Conservation (phyloP, 2,888 invertebrate species). For the Seira sanloemensis region DNA sequence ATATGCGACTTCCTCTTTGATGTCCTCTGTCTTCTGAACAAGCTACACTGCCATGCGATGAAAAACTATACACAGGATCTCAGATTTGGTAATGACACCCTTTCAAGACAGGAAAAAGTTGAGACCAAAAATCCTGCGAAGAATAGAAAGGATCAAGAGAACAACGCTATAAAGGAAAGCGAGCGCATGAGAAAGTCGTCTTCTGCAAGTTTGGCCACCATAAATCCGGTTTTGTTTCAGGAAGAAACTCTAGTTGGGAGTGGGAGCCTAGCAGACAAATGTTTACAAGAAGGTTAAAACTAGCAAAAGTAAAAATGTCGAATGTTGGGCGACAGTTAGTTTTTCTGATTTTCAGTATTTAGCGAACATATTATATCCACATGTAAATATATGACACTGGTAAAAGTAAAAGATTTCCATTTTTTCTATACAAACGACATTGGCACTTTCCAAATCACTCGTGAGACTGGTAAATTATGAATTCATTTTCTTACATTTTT, state of each 20-base stretch:
- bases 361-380: too few relatives aligned
- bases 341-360: too few relatives aligned
- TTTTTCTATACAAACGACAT: too few relatives aligned
- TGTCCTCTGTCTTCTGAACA: slow-evolving; percentile 63
- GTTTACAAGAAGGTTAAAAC: too few relatives aligned
- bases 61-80: slow-evolving; percentile 46
- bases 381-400: too few relatives aligned
- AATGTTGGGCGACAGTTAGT: too few relatives aligned
- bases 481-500: too few relatives aligned
- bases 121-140: not conserved
- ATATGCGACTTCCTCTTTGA: slow-evolving; percentile 77
- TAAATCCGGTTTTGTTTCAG: not conserved
- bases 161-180: not conserved
- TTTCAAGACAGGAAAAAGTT: not conserved
- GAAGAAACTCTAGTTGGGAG: not conserved
- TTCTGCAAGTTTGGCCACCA: not conserved
- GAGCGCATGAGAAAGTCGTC: not conserved
- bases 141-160: not conserved
- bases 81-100: slow-evolving; percentile 37
- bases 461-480: too few relatives aligned
- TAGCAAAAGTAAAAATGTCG: too few relatives aligned
- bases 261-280: too few relatives aligned
- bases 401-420: too few relatives aligned
- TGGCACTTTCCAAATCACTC: too few relatives aligned
- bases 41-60: slow-evolving; percentile 47